Evolutionary conservation across 2,113 vertebrate species (phyloP).

Genomic region (Puffinus mauretanicus): DNA sequence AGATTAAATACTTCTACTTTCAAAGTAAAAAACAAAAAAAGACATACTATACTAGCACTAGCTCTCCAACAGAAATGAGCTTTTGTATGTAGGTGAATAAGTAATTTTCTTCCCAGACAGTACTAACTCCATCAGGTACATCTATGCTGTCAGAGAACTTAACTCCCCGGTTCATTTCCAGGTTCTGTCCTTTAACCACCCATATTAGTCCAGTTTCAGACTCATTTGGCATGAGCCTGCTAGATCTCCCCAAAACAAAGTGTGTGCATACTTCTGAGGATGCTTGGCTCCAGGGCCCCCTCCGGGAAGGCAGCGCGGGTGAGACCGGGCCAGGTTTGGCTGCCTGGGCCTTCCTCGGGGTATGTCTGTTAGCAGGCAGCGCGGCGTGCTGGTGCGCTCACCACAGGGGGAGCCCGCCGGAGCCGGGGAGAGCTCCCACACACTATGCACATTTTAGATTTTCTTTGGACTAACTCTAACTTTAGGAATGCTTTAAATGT

Average conservation of each 20-base stretch:
- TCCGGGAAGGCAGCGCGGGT: neutral
- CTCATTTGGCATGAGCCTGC: neutral
- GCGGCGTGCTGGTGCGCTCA: fast-evolving
- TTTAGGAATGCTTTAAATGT: neutral
- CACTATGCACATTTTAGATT: neutral
- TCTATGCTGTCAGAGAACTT: neutral
- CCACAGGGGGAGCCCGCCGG: neutral
- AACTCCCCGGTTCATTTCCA: neutral
- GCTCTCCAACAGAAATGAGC: neutral
- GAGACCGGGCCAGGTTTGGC: neutral
- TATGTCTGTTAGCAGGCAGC: too few species aligned
- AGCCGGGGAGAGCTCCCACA: neutral
- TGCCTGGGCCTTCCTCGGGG: neutral
- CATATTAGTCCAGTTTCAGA: neutral
- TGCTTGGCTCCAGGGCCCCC: neutral
- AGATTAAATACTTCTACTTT: neutral
- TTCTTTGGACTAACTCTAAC: neutral
- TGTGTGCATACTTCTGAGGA: neutral
- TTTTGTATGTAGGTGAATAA: neutral
- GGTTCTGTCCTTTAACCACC: neutral
- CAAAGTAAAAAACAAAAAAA: neutral
- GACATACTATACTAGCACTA: neutral
- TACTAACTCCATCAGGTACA: neutral
- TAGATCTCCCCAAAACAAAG: neutral
- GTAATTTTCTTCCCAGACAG: neutral